Evolutionary conservation across 2,113 vertebrate genomes (phyloP).

Genomic region (Trachemys scripta): DNA sequence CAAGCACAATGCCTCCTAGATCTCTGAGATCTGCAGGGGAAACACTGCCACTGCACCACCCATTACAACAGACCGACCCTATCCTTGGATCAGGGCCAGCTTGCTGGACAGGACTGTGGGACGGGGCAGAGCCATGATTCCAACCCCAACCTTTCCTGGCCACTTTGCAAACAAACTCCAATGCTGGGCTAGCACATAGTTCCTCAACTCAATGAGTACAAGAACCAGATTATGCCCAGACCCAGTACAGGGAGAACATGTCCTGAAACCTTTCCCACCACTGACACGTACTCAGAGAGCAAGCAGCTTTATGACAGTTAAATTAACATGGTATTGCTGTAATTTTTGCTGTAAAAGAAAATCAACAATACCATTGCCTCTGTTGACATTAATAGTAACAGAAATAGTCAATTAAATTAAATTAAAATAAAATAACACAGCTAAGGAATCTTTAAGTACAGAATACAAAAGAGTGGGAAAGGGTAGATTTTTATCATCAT

Average conservation of each 20-base stretch:
- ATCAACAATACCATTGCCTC: neutral
- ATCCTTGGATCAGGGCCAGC: neutral
- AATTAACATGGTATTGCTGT: neutral
- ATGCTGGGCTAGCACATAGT: neutral
- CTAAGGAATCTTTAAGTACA: neutral
- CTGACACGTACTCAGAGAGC: neutral
- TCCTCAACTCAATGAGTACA: neutral
- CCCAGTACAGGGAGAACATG: neutral
- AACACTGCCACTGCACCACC: neutral
- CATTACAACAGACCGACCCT: neutral
- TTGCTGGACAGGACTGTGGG: neutral
- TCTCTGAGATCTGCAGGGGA: neutral
- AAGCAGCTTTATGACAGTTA: neutral
- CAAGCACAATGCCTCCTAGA: neutral
- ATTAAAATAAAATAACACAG: neutral
- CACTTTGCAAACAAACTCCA: neutral
- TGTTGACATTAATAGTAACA: neutral
- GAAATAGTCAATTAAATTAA: neutral
- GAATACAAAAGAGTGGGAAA: neutral
- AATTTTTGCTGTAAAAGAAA: neutral
- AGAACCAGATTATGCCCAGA: neutral
- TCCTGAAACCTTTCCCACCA: neutral
- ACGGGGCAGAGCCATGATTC: neutral
- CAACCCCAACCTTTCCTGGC: neutral
- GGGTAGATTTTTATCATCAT: fast-evolving